Percentiles rank a stretch among this genome's conserved stretches.
Conservation (phyloP, 1,140 invertebrate genomes). For the Diuraphis noxia region DNA sequence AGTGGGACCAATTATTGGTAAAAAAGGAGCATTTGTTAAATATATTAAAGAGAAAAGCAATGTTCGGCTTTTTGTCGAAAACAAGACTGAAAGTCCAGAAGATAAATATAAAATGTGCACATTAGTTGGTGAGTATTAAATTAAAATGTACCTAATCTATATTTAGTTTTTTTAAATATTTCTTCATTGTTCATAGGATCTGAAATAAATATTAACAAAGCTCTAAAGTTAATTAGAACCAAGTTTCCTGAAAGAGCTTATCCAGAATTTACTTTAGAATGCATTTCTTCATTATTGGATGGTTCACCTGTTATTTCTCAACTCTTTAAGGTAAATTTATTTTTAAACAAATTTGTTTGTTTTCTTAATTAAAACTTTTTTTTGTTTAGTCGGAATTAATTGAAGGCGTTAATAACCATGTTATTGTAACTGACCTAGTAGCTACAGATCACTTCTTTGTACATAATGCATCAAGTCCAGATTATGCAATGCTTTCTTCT, state of each 20-base stretch:
- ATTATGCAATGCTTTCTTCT: constrained; percentile 77
- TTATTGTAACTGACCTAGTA: constrained; percentile 81
- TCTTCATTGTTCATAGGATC: constrained; percentile 64
- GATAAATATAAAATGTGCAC: constrained; percentile 77
- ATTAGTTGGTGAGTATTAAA: constrained; percentile 70
- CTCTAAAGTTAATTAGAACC: constrained; percentile 79
- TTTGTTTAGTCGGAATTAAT: constrained; percentile 54
- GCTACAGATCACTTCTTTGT: constrained; percentile 87
- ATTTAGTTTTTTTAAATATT: background rate
- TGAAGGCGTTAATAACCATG: constrained; percentile 85
- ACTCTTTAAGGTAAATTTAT: constrained; percentile 44
- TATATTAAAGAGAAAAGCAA: constrained; percentile 77
- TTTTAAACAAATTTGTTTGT: background rate
- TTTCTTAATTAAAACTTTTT: constrained; percentile 1
- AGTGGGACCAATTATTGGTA: constrained; percentile 86
- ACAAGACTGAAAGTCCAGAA: constrained; percentile 76
- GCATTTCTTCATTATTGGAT: constrained; percentile 63
- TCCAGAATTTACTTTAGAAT: constrained; percentile 77
- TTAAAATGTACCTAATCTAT: background rate
- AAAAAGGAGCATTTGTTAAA: constrained; percentile 78
- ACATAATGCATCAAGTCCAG: constrained; percentile 90
- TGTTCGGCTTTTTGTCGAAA: constrained; percentile 69
- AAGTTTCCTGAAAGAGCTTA: constrained; percentile 80
- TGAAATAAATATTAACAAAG: constrained; percentile 74
- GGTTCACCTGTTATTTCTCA: constrained; percentile 18